Conservation (phyloP, 1,140 invertebrate genomes). For the Lethocerus indicus region DNA sequence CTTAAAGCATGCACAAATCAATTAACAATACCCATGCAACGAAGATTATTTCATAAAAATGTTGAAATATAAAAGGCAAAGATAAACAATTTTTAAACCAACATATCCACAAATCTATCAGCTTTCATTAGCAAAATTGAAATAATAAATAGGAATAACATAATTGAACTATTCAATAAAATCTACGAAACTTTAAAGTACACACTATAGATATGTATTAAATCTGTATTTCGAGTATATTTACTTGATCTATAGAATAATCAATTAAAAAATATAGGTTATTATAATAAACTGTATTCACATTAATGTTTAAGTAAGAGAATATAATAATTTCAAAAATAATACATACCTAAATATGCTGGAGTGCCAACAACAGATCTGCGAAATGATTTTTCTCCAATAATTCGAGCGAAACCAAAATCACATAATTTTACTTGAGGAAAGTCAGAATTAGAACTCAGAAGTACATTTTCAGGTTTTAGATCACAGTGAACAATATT, state of each 20-base stretch:
- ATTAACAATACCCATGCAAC: too few relatives aligned
- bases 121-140: too few relatives aligned
- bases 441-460: conserved; percentile 84
- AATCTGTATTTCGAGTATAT: not conserved
- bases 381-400: conserved; percentile 95
- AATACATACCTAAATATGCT: conserved; percentile 70
- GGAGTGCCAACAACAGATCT: conserved; percentile 96
- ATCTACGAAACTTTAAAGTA: not conserved
- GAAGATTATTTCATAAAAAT: too few relatives aligned
- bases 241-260: conserved; percentile 1
- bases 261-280: not conserved
- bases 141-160: too few relatives aligned
- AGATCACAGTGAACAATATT: conserved; percentile 97
- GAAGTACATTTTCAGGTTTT: conserved; percentile 95
- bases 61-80: too few relatives aligned
- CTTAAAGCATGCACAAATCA: too few relatives aligned
- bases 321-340: conserved; percentile 6
- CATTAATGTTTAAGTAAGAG: not conserved
- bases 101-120: too few relatives aligned
- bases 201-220: not conserved
- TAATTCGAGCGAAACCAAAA: conserved; percentile 96
- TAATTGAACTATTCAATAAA: too few relatives aligned
- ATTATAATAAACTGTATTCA: not conserved
- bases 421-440: conserved; percentile 98
- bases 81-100: too few relatives aligned